A percentile compares a stretch with the other conserved stretches of the same genome.
phyloP scores from a whole-genome alignment of 1,140 invertebrate genomes.

The Trichonephila clavipes region DNA sequence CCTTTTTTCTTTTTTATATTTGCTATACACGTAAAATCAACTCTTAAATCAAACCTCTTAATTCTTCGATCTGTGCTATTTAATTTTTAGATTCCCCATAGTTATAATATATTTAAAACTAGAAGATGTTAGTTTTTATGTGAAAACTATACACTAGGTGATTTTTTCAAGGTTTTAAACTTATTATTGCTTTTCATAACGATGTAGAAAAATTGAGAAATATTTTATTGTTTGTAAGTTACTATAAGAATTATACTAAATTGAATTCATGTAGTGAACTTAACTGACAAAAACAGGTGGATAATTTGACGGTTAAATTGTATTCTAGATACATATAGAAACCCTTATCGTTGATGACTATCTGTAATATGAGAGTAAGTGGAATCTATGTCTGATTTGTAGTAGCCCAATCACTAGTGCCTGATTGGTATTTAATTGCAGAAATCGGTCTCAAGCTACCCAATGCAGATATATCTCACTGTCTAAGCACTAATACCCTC shows the following conservation, averaged over 20 bases:
- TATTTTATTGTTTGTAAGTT: no score
- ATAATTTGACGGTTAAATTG: background rate
- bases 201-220: no score
- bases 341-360: constrained; percentile 1
- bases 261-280: background rate
- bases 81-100: no score
- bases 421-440: constrained; percentile 38
- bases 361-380: background rate
- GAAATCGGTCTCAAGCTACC: background rate
- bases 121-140: no score
- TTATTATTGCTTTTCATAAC: no score
- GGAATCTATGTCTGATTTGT: constrained; percentile 23
- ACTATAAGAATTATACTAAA: background rate
- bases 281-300: background rate
- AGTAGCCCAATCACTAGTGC: background rate
- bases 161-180: no score
- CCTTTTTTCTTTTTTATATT: no score
- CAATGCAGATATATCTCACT: background rate
- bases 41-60: no score
- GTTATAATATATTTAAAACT: no score
- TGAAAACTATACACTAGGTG: no score
- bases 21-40: no score
- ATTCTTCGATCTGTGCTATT: no score
- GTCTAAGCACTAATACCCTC: background rate
- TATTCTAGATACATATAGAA: background rate